These are phyloP conservation scores for Poecilia picta DNA, from an alignment of 2,797 vertebrate genomes.

Conservation along the genomic window DNA sequence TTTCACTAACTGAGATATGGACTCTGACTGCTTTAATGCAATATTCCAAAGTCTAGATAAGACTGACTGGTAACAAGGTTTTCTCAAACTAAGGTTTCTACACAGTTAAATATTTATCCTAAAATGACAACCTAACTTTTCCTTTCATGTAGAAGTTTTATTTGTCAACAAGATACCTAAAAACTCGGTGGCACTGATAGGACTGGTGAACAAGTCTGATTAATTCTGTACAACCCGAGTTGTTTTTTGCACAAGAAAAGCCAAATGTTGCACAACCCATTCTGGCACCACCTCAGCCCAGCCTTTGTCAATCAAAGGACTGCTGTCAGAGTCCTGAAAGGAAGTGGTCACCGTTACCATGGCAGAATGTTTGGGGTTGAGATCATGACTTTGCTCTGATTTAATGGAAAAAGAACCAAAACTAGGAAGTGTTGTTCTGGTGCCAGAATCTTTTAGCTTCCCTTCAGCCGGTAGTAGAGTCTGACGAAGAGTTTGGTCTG, in stretches of 20 bases:
- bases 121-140: constrained; percentile 4
- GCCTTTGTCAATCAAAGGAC: neutral
- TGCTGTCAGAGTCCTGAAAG: neutral
- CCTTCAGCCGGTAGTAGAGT: constrained; percentile 21
- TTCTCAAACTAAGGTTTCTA: neutral
- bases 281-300: constrained; percentile 6
- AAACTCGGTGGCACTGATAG: neutral
- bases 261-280: constrained; percentile 12
- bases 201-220: neutral
- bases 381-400: constrained; percentile 15
- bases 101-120: neutral
- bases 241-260: constrained; percentile 11
- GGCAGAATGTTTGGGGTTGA: constrained; percentile 5
- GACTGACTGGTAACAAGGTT: neutral
- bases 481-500: constrained; percentile 15
- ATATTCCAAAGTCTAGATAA: neutral
- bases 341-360: neutral
- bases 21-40: neutral
- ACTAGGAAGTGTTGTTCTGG: neutral
- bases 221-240: neutral
- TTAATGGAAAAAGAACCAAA: neutral
- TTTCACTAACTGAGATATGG: neutral
- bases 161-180: neutral
- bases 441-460: neutral
- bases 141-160: neutral